phyloP scores from a whole-genome alignment of 2,888 invertebrate species.

The Drosophila anomalata region DNA sequence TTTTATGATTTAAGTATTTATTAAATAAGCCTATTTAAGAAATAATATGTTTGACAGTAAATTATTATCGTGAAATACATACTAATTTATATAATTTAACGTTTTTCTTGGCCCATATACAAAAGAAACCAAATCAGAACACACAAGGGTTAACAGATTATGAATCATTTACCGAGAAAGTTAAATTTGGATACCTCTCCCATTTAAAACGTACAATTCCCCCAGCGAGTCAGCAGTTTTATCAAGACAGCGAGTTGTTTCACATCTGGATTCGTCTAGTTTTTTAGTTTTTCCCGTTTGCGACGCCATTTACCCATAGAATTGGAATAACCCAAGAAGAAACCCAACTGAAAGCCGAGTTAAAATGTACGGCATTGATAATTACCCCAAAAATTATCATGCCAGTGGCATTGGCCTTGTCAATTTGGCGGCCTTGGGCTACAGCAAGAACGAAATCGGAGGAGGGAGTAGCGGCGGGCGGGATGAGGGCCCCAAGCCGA shows the following conservation, averaged over 20 bases:
- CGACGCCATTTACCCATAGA: slow-evolving; percentile 35
- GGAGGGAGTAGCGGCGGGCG: slow-evolving; percentile 3
- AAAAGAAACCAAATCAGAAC: background rate
- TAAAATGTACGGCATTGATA: slow-evolving; percentile 69
- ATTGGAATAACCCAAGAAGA: slow-evolving; percentile 4
- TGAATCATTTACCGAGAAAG: slow-evolving; percentile 69
- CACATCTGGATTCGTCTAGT: slow-evolving; percentile 31
- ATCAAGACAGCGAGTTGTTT: slow-evolving; percentile 40
- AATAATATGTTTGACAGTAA: too few relatives aligned
- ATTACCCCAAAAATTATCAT: slow-evolving; percentile 83
- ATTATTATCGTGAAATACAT: too few relatives aligned
- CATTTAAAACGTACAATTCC: slow-evolving; percentile 62
- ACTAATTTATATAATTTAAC: background rate
- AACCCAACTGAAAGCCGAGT: slow-evolving; percentile 27
- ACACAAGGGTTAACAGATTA: slow-evolving; percentile 58
- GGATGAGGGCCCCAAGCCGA: slow-evolving; percentile 50
- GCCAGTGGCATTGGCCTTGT: slow-evolving; percentile 82
- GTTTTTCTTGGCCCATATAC: background rate
- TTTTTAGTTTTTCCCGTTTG: slow-evolving; percentile 30
- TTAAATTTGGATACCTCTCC: slow-evolving; percentile 72
- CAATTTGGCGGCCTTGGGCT: slow-evolving; percentile 82
- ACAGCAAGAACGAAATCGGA: slow-evolving; percentile 73
- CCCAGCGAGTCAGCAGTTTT: slow-evolving; percentile 68
- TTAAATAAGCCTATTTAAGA: too few relatives aligned
- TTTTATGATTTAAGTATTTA: too few relatives aligned